Base-by-base conservation (phyloP, 1,140 invertebrate genomes). In the Matsumurasca onukii region DNA sequence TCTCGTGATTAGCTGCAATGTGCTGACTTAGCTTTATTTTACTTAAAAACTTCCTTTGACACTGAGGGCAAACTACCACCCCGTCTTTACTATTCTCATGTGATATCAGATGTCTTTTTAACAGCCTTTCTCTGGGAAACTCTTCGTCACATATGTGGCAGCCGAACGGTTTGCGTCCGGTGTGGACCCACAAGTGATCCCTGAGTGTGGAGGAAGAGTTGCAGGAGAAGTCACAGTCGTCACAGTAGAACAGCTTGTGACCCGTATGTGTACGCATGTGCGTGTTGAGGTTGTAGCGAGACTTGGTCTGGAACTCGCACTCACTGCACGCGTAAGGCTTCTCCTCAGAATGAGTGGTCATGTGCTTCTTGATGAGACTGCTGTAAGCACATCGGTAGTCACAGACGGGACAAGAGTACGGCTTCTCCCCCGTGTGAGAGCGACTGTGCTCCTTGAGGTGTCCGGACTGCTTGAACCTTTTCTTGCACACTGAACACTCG, bases 401-500 rank as follows among this genome's bases (percentile, higher is more conserved):
- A 31, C 62, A 65, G 20, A 45, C 22, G 17, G 27, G 31, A 27
- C 62, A 65, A 3, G 15, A 5, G 27, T 31, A 65, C 9, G 31
- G 31, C 20, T 48, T 65, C 27, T 65, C 62, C 2, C 62, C 62
- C n/a, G 62, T 65, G 22, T 65, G 62, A 24, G 27, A 20, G 22
- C 62, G 27, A 9, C 31, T 63, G 31, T 63, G 59, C 9, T 31
- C 39, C 64, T 34, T 49, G 5, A 66, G 27, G 20, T 66, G 24
- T 39, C 48, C 39, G 20, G 34, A 51, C 15, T 69, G 59, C 24
- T 61, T 51, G 57, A 69, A 69, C 3, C 20, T 31, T 45, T 62
- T 64, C 15, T 49, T 75, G 72, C 86, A 87, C 12, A 84, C 75
- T 20, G 74, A 70, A 51, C 80, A 81, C n/a, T 72, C 71, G 51